A percentile compares a stretch with the other conserved stretches of the same genome.
These are phyloP conservation scores for Brachynemurus nebulosus DNA, from an alignment of 2,888 invertebrate genomes.

Conservation along the genomic window DNA sequence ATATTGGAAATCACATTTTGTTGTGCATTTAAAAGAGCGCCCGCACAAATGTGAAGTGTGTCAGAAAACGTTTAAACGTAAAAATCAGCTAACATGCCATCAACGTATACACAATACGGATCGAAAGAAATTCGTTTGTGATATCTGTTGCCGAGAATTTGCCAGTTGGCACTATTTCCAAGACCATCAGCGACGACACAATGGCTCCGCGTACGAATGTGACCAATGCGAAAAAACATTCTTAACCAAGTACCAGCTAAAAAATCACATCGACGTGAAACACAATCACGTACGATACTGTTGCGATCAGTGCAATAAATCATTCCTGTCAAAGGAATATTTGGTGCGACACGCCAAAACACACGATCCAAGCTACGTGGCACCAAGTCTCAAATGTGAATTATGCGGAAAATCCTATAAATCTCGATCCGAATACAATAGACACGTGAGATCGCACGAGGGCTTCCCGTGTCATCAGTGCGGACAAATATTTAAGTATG, in stretches of 20 bases:
- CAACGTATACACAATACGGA: constrained; percentile 26
- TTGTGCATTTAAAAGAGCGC: not conserved
- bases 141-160: constrained; percentile 27
- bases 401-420: constrained; percentile 17
- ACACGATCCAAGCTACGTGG: constrained; percentile 16
- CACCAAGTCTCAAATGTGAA: constrained; percentile 16
- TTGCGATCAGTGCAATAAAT: constrained; percentile 4
- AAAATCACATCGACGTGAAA: constrained; percentile 6
- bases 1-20: constrained; percentile 1
- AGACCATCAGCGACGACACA: constrained; percentile 1
- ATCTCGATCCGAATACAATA: constrained; percentile 7
- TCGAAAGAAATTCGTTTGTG: constrained; percentile 29
- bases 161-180: not conserved
- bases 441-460: constrained; percentile 31
- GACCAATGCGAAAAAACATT: constrained; percentile 19
- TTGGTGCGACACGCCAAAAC: constrained; percentile 20
- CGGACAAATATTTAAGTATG: constrained; percentile 9
- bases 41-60: constrained; percentile 14
- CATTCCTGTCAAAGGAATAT: constrained; percentile 3
- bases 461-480: constrained; percentile 22
- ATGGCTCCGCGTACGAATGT: constrained; percentile 4
- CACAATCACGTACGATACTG: not conserved
- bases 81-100: constrained; percentile 12
- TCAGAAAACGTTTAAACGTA: constrained; percentile 13
- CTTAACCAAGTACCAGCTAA: constrained; percentile 14